Percentiles rank a stretch among this genome's conserved stretches.
Evolutionary conservation across 2,113 vertebrate species (phyloP).

Genomic region (Cromileptes altivelis): DNA sequence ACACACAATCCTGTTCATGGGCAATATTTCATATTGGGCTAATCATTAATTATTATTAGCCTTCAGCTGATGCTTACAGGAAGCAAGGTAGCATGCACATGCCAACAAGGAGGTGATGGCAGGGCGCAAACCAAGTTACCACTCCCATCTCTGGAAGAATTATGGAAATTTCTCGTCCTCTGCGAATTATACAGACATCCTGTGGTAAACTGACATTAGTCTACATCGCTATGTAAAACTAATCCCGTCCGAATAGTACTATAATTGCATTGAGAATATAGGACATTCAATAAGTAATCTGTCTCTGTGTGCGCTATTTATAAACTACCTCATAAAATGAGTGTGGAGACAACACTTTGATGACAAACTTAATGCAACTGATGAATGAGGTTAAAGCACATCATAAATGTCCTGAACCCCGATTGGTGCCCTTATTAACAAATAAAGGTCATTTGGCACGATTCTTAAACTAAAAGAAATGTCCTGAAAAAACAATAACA

Average conservation of each 20-base stretch:
- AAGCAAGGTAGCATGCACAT: no score
- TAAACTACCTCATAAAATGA: slow-evolving; percentile 20
- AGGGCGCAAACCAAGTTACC: no score
- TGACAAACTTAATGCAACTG: background rate
- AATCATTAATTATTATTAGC: no score
- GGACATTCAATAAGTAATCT: slow-evolving; percentile 7
- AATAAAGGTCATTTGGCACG: background rate
- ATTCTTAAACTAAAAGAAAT: background rate
- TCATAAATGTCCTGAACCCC: background rate
- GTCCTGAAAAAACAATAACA: slow-evolving; percentile 4
- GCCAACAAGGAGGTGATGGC: no score
- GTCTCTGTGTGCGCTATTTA: background rate
- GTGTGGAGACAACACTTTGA: slow-evolving; percentile 4
- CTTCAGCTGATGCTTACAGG: no score
- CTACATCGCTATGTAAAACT: no score
- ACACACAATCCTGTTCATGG: no score
- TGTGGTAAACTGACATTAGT: no score
- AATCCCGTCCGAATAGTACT: background rate
- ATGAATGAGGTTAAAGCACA: background rate
- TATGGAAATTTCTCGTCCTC: no score
- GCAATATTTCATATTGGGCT: no score
- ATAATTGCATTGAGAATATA: background rate
- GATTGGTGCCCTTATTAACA: background rate
- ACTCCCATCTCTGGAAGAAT: no score
- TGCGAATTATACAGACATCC: no score